Evolutionary conservation across 2,113 vertebrate species (phyloP).

Genomic region (Phycodurus eques): DNA sequence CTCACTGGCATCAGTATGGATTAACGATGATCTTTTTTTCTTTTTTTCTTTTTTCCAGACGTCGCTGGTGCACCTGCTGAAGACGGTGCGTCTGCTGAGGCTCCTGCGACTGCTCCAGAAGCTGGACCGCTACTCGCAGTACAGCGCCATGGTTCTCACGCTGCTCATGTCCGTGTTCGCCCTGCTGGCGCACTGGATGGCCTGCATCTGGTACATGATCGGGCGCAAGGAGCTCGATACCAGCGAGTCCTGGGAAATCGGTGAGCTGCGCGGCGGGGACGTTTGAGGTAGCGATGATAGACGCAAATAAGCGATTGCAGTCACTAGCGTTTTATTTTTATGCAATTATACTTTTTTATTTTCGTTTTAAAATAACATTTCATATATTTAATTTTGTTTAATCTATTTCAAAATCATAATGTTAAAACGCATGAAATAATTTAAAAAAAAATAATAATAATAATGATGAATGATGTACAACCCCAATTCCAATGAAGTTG

Average conservation of each 20-base stretch:
- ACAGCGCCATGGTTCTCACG: conserved; percentile 89
- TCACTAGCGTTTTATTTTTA: no score
- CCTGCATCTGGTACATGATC: conserved; percentile 90
- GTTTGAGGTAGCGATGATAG: no score
- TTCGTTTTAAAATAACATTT: no score
- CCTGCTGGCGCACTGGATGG: conserved; percentile 91
- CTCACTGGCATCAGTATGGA: no score
- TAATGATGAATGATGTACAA: no score
- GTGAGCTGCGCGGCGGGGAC: conserved; percentile 68
- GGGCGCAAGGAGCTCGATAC: conserved; percentile 82
- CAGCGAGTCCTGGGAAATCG: conserved; percentile 85
- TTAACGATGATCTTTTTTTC: neutral
- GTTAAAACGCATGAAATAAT: no score
- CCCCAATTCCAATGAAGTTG: no score
- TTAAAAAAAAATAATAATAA: no score
- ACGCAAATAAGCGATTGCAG: no score
- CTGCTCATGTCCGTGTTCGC: conserved; percentile 91
- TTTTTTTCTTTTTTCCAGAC: conserved; percentile 59
- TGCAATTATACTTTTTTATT: no score
- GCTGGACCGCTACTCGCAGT: conserved; percentile 90
- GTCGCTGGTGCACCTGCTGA: conserved; percentile 82
- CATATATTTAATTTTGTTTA: no score
- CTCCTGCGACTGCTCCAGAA: conserved; percentile 88
- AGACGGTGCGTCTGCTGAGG: conserved; percentile 84
- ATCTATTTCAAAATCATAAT: no score